Percentiles rank a stretch among this genome's conserved stretches.
These are phyloP conservation scores for Protophormia terraenovae DNA, from an alignment of 2,888 invertebrate species.

Conservation along the genomic window DNA sequence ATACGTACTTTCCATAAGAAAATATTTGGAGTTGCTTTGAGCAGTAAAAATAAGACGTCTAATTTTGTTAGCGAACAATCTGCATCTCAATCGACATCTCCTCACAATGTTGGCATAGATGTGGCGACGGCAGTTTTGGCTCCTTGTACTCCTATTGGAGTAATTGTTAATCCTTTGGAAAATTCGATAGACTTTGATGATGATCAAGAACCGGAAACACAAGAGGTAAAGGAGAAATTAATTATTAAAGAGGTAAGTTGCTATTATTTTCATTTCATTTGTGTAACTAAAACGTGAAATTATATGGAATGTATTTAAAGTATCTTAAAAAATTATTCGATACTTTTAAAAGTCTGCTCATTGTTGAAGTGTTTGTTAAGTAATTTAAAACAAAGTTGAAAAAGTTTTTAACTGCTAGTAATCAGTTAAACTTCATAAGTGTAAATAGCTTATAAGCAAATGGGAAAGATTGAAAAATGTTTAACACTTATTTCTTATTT, in stretches of 20 bases:
- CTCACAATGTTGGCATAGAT: constrained; percentile 68
- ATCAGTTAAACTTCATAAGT: too few species aligned
- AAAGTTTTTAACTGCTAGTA: too few species aligned
- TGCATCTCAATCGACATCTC: constrained; percentile 66
- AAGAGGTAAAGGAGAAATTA: constrained; percentile 51
- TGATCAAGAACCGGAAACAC: constrained; percentile 71
- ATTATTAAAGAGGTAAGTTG: constrained; percentile 52
- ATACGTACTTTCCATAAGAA: constrained; percentile 80
- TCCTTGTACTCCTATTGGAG: constrained; percentile 82
- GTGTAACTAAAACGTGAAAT: too few species aligned
- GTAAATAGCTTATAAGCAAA: too few species aligned
- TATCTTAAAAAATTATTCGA: too few species aligned
- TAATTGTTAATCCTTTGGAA: constrained; percentile 86
- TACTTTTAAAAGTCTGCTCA: too few species aligned
- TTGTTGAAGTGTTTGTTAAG: too few species aligned
- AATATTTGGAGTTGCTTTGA: constrained; percentile 80
- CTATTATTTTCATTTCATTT: background rate
- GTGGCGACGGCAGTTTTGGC: constrained; percentile 67
- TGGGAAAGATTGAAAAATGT: too few species aligned
- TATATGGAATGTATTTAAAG: too few species aligned
- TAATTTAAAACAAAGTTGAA: too few species aligned
- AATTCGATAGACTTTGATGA: constrained; percentile 79
- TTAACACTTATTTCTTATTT: too few species aligned
- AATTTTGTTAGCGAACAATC: constrained; percentile 80
- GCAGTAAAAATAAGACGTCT: constrained; percentile 80